Evolutionary conservation across 2,888 invertebrate genomes (phyloP), one percentile per base, ranked within the genome.

Genomic region (Sylvicola cinctus): DNA sequence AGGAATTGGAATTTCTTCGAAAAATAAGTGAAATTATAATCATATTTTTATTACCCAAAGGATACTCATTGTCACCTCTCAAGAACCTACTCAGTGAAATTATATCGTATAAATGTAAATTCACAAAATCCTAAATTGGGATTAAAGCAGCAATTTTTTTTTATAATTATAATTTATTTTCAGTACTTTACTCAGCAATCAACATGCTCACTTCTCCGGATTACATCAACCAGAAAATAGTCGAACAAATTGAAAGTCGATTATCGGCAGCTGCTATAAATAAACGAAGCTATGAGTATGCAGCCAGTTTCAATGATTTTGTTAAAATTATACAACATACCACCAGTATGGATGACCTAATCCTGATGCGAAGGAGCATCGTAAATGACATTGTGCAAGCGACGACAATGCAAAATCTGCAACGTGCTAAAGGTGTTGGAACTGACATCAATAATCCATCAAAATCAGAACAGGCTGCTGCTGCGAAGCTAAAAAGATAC

Each of bases 361-460:
- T 81, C 50, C 71, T 79, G 49, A 76, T 87, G 52, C 69, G 81
- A 67, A 79, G 57, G 46, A 83, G 81, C 46, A 84, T 90, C 43
- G 80, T 88, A 4, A 81, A 80, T 30, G 88, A 88, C 63, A 77
- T 90, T 45, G 85, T 90, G 79, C 85, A 90, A 64, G 87, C 87
- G 1, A 87, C 88, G 12, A 84, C 85, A 2, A 68, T 87, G 42
- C 84, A 87, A 58, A 88, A 87, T 51, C 64, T 88, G 39, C 87
- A 87, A 58, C 68, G 84, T 45, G 75, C 83, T 5, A 80, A 83
- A 61, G 85, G 81, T 31, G 61, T 68, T 28, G 80, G 79, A 42
- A 55, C 56, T 14, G 56, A 57, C 36, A n/a, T 16, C 8, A 62
- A 61, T 40, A 57, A 61, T 33, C 55, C 60, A 16, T 67, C 75